A percentile compares a stretch with the other conserved stretches of the same genome.
Conservation (phyloP, 2,113 vertebrate genomes). For the Labeo rohita region DNA sequence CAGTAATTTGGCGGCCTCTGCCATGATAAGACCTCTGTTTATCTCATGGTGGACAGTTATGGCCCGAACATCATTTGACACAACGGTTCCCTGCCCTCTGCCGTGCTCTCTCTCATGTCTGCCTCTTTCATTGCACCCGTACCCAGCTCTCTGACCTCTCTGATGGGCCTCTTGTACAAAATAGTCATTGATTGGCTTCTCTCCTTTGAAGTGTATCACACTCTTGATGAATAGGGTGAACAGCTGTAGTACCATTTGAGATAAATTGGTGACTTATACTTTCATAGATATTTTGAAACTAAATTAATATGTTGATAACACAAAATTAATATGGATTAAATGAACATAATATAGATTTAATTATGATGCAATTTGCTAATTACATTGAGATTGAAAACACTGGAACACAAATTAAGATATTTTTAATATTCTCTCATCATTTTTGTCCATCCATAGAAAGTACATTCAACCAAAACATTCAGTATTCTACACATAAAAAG, state of each 20-base stretch:
- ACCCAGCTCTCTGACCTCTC: conserved; percentile 6
- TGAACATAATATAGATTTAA: neutral
- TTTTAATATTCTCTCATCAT: neutral
- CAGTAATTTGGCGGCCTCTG: neutral
- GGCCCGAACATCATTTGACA: neutral
- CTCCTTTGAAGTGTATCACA: neutral
- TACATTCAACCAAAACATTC: neutral
- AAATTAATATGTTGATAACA: neutral
- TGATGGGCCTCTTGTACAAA: conserved; percentile 12
- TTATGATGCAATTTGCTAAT: neutral
- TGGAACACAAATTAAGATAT: neutral
- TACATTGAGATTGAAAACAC: neutral
- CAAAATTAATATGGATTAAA: neutral
- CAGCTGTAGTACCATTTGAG: neutral
- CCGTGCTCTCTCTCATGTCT: neutral
- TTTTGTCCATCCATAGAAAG: neutral
- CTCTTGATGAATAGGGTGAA: neutral
- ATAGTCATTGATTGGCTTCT: conserved; percentile 7
- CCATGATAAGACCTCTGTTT: neutral
- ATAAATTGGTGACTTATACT: neutral
- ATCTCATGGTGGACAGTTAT: neutral
- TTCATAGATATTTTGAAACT: neutral
- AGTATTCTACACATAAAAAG: too few relatives aligned
- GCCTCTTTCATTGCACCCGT: neutral
- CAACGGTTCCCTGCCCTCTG: neutral